Conservation (phyloP, 2,888 invertebrate species). For the Plusia festucae region DNA sequence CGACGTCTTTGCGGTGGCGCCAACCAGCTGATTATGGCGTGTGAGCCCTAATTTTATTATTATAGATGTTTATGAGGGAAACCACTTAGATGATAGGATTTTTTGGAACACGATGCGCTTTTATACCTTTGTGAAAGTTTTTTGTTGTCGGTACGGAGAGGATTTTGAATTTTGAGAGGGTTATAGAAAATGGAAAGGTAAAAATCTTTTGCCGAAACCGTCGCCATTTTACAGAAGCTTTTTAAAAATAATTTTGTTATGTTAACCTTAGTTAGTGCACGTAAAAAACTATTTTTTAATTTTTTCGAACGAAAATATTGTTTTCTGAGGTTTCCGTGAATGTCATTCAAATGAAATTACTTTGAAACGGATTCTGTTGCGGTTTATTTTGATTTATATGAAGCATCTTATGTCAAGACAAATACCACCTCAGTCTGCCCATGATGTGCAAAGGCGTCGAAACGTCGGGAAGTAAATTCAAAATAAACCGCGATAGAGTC, state of each 20-base stretch:
- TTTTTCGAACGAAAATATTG: too few relatives aligned
- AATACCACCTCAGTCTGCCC: too few relatives aligned
- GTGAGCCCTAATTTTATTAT: conserved; percentile 53
- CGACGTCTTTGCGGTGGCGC: conserved; percentile 69
- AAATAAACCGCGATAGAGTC: too few relatives aligned
- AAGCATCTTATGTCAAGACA: too few relatives aligned
- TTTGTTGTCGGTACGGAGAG: neutral
- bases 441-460: too few relatives aligned
- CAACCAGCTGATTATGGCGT: conserved; percentile 68
- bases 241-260: neutral
- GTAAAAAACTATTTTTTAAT: neutral
- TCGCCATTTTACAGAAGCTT: neutral
- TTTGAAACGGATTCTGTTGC: too few relatives aligned
- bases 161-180: neutral
- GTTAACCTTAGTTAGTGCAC: neutral
- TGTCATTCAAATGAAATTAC: too few relatives aligned
- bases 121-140: neutral
- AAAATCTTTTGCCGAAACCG: neutral
- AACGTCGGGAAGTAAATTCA: too few relatives aligned
- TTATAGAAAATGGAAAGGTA: neutral
- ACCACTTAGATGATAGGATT: conserved; percentile 23
- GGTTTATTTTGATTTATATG: too few relatives aligned
- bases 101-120: conserved; percentile 15
- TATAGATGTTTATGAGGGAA: conserved; percentile 34
- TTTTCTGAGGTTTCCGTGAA: too few relatives aligned